Evolutionary conservation across 2,113 vertebrate genomes (phyloP), one percentile per base, ranked within the genome.

Genomic region (Cyprinus carpio): DNA sequence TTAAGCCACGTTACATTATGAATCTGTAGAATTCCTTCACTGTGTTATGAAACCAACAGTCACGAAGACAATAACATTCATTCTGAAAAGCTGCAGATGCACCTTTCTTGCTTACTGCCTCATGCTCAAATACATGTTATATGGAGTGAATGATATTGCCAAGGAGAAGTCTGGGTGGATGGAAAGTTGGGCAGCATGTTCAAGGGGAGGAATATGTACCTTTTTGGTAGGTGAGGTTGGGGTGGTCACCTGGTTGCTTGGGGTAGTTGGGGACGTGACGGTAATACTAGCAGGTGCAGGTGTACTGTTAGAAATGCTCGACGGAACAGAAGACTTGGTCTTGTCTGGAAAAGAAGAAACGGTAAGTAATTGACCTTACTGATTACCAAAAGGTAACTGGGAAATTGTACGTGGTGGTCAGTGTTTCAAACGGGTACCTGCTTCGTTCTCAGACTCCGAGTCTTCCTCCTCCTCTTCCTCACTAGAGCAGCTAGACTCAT

Each of bases 391-490:
- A 40, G 10, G 20, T 40, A 40, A 9, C 1, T 18, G 29, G 4
- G 46, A 10, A 69, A 25, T 6, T 23, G 54, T 15, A 13, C n/a
- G n/a, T 25, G 54, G 29, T 18, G 27, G 65, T 60, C n/a, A 49
- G 37, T 29, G 71, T 51, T 15, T 13, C 1, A 10, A 25, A 43
- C 62, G 13, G 10, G 1, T 43, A 99, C 98, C 98, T 90, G 97
- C 95, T 96, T 99, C 98, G 75, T 95, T 96, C 93, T 99, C 98
- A 0, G 98, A 99, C 93, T 99, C 98, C 0, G 98, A 98, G 86
- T 99, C 98, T 18, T 99, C 98, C 83, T 99, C 98, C 5, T 99
- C 98, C 40, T 99, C 98, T 85, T 99, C 98, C 88, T 99, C 98
- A 88, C 98, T 99, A 87, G 98, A 99, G 88, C 98, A 99, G 93